A percentile compares a stretch with the other conserved stretches of the same genome.
Conservation (phyloP, 64 coral and sea anemone species). For the Montipora efflorescens region DNA sequence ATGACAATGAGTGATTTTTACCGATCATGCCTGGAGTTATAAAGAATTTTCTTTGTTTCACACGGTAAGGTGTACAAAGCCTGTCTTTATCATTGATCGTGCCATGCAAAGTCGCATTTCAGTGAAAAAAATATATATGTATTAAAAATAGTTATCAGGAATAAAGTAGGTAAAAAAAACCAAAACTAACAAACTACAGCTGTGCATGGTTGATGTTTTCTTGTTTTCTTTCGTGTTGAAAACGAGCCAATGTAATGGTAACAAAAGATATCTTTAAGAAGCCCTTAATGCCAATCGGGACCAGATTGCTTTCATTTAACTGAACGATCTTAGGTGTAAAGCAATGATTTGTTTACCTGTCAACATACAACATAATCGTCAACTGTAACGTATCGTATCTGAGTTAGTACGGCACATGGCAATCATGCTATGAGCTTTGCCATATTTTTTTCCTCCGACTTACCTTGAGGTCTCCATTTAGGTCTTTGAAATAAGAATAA, state of each 20-base stretch:
- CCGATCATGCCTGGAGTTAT: not conserved
- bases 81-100: not conserved
- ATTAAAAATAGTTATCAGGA: too few species aligned
- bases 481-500: conserved; percentile 61
- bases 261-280: not conserved
- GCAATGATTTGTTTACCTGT: not conserved
- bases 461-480: conserved; percentile 38
- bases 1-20: not conserved
- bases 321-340: too few species aligned
- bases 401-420: not conserved
- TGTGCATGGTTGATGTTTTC: too few species aligned
- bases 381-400: too few species aligned
- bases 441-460: not conserved
- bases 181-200: too few species aligned
- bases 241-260: not conserved
- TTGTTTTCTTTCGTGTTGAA: not conserved
- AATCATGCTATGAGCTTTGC: too few species aligned
- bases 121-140: too few species aligned
- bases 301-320: not conserved
- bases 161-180: too few species aligned
- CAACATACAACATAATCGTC: not conserved
- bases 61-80: not conserved
- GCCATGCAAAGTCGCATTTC: not conserved
- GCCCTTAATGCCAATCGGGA: not conserved
- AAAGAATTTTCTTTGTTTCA: not conserved